Base-by-base conservation (phyloP, 1,140 invertebrate species). In the Asobara japonica region DNA sequence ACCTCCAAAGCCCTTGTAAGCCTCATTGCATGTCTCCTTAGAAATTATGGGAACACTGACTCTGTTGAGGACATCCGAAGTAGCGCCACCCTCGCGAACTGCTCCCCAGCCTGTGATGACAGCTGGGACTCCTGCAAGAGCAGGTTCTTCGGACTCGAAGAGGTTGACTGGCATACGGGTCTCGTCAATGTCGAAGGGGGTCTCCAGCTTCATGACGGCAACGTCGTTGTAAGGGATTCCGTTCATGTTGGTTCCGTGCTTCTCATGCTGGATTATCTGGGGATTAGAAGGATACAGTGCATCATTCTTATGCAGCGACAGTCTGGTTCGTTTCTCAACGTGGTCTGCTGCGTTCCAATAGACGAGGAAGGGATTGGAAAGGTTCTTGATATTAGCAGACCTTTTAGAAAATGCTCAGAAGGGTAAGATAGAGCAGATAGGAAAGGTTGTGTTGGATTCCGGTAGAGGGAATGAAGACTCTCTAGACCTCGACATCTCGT, bases 101-200 rank as follows among this genome's bases (percentile, higher is more conserved):
- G 79, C 78, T 25, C 87, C 87, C 86, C 87, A 88, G 0, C 87
- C 87, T 6, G 83, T 85, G 30, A 86, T 82, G 0, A 68, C 33
- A 0, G 79, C 71, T 0, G 60, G 45, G 1, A 79, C 76, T 11
- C 84, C 86, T n/a, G 22, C 69, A 0, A 18, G 6, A 0, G 68
- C 11, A 18, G 77, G 62, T 61, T 83, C 80, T 31, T 61, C 7
- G 1, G 16, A 27, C 0, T 76, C 65, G 64, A 78, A 83, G 0
- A 83, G 48, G 6, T 62, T 7, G 25, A 82, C 65, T 2, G 79
- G 64, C 0, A 75, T 30, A 13, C 73, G 73, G 0, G 72, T 79
- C 0, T 41, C 25, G 69, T 82, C 78, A 4, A 82, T 8, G 8
- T 31, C 11, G 18, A 82, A 70, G 0, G 76, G 71, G 0, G 36